phyloP scores from a whole-genome alignment of 2,797 vertebrate species.

The Okamejei kenojei region DNA sequence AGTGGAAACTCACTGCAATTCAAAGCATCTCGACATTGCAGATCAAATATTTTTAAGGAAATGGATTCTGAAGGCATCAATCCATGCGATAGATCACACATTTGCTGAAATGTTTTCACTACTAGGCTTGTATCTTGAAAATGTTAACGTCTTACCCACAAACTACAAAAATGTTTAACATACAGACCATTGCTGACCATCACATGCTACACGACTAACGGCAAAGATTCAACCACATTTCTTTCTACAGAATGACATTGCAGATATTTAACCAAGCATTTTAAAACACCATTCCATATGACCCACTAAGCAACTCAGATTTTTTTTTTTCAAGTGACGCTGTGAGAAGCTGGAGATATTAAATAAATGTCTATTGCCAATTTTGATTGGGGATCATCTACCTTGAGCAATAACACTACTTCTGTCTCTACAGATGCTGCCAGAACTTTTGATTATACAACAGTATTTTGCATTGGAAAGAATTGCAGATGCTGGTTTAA shows the following conservation, averaged over 20 bases:
- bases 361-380: no score
- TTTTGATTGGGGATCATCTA: no score
- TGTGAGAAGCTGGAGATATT: no score
- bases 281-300: not conserved
- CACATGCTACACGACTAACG: not conserved
- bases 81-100: not conserved
- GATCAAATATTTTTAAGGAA: not conserved
- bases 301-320: not conserved
- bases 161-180: not conserved
- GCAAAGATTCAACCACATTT: no score
- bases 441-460: no score
- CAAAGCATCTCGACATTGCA: no score
- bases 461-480: no score
- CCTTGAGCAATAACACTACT: no score
- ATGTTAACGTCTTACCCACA: not conserved
- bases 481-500: no score
- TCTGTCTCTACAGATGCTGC: no score
- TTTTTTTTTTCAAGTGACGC: no score
- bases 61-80: not conserved
- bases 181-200: not conserved
- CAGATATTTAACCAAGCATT: not conserved
- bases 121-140: no score
- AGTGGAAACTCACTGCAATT: not conserved
- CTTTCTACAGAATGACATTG: not conserved
- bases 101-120: not conserved